Conservation (phyloP, 2,888 invertebrate species). For the Crematogaster levior region DNA sequence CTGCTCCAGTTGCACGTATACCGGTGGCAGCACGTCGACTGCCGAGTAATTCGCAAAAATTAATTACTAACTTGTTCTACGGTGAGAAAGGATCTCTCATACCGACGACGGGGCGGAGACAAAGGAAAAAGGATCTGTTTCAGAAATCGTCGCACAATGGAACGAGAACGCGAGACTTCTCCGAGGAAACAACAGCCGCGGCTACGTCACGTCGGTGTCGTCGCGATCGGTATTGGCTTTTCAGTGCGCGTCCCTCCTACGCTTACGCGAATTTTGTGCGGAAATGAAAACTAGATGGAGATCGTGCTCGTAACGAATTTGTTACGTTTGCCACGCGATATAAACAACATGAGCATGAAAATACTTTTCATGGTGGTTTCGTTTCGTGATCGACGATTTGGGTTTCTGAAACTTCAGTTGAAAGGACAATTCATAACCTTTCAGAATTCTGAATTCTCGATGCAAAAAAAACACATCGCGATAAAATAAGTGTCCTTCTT, state of each 20-base stretch:
- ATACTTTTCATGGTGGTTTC: not conserved
- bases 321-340: not conserved
- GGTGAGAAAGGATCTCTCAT: slow-evolving; percentile 76
- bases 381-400: not conserved
- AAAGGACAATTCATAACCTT: not conserved
- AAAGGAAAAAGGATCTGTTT: slow-evolving; percentile 77
- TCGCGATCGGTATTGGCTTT: slow-evolving; percentile 53
- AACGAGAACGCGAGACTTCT: slow-evolving; percentile 63
- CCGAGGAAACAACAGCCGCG: slow-evolving; percentile 60
- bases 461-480: not conserved
- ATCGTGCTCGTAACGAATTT: slow-evolving; percentile 39
- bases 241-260: slow-evolving; percentile 6
- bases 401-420: not conserved
- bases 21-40: slow-evolving; percentile 80
- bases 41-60: slow-evolving; percentile 84
- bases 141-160: slow-evolving; percentile 79
- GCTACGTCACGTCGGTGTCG: slow-evolving; percentile 52
- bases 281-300: slow-evolving; percentile 5
- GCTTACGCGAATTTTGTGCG: not conserved
- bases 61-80: slow-evolving; percentile 83
- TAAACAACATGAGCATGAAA: not conserved
- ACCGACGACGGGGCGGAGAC: slow-evolving; percentile 75
- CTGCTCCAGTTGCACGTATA: slow-evolving; percentile 77
- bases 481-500: not conserved
- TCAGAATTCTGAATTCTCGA: not conserved